Evolutionary conservation across 30 jellyfish, hydroid and myxozoan genomes (phyloP).

Genomic region (Morbakka virulenta): DNA sequence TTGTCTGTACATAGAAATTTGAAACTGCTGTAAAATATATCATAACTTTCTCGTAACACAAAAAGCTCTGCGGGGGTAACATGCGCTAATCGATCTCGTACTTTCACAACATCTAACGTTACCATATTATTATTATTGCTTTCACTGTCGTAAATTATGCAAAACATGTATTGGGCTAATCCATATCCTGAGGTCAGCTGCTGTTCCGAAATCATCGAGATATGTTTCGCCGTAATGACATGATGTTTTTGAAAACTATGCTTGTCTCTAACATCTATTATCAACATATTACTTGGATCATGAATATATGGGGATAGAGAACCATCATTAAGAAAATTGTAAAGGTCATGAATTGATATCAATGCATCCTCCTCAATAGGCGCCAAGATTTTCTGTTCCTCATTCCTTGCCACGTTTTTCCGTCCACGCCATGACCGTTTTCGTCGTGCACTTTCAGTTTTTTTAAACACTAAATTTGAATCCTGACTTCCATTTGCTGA

Average conservation of each 20-base stretch:
- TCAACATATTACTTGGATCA: constrained; percentile 60
- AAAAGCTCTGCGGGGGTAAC: constrained; percentile 69
- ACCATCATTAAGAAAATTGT: constrained; percentile 75
- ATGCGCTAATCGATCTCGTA: constrained; percentile 40
- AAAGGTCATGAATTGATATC: constrained; percentile 61
- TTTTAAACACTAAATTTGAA: too few species aligned
- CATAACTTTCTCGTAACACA: constrained; percentile 52
- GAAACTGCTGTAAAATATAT: constrained; percentile 23
- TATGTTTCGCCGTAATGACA: constrained; percentile 66
- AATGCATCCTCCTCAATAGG: constrained; percentile 65
- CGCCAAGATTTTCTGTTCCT: too few species aligned
- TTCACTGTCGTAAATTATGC: constrained; percentile 50
- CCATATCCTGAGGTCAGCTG: constrained; percentile 39
- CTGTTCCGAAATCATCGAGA: neutral
- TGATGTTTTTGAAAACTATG: constrained; percentile 18
- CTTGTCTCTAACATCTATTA: constrained; percentile 56
- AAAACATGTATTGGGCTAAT: constrained; percentile 24
- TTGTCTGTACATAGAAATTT: constrained; percentile 77
- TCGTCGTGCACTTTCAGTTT: too few species aligned
- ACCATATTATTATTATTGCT: neutral
- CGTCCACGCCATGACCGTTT: too few species aligned
- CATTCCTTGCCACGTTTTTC: too few species aligned
- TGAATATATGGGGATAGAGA: constrained; percentile 52
- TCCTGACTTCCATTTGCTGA: too few species aligned
- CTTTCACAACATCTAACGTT: neutral